phyloP scores from a whole-genome alignment of 2,888 invertebrate genomes.

The Alentia gelatinosa region DNA sequence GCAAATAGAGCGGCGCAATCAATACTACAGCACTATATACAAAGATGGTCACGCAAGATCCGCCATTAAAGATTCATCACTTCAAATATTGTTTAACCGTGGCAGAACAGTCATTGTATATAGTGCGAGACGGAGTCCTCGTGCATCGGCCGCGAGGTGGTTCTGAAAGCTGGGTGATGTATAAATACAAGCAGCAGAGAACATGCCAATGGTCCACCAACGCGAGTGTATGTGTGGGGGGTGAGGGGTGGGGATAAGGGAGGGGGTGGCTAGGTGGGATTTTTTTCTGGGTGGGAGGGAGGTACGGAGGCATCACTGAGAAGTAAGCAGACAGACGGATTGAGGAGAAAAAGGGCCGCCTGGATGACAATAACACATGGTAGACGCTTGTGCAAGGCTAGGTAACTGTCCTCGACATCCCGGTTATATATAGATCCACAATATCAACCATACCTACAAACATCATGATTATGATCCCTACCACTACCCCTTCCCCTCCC shows the following conservation, averaged over 20 bases:
- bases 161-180: not conserved
- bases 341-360: not conserved
- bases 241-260: not conserved
- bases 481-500: too few relatives aligned
- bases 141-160: not conserved
- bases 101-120: constrained; percentile 33
- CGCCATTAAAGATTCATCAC: constrained; percentile 34
- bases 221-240: not conserved
- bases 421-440: too few relatives aligned
- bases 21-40: constrained; percentile 43
- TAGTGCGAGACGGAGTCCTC: not conserved
- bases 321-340: too few relatives aligned
- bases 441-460: too few relatives aligned
- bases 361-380: not conserved
- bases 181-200: constrained; percentile 8
- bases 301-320: too few relatives aligned
- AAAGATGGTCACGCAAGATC: constrained; percentile 49
- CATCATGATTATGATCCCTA: too few relatives aligned
- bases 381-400: too few relatives aligned
- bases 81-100: constrained; percentile 28
- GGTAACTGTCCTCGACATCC: too few relatives aligned
- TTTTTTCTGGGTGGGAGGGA: too few relatives aligned
- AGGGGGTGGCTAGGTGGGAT: too few relatives aligned
- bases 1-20: not conserved
- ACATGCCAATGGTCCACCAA: constrained; percentile 12